Evolutionary conservation across 2,113 vertebrate genomes (phyloP).

Genomic region (Kobus ellipsiprymnus): DNA sequence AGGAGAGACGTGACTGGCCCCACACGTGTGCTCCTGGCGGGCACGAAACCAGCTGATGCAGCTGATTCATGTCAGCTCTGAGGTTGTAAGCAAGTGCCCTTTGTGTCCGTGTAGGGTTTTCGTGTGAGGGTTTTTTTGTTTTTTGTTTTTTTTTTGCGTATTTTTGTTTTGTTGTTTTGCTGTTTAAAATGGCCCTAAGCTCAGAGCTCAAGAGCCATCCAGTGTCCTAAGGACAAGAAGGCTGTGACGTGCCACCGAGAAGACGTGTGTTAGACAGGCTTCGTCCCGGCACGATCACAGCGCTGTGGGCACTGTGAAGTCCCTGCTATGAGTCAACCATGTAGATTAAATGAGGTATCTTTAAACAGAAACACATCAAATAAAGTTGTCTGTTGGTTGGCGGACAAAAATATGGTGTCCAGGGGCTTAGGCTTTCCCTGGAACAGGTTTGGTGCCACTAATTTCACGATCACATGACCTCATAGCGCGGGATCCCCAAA

Average conservation of each 20-base stretch:
- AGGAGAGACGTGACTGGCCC: too few species aligned
- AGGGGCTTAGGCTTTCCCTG: neutral
- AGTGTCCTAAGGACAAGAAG: too few species aligned
- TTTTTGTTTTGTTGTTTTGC: neutral
- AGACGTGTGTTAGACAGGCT: neutral
- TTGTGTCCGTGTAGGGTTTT: rapidly evolving
- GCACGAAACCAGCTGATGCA: rapidly evolving
- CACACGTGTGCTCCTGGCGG: rapidly evolving
- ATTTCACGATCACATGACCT: neutral
- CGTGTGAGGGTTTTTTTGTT: rapidly evolving
- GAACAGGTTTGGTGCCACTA: neutral
- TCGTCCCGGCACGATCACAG: rapidly evolving
- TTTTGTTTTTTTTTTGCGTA: rapidly evolving
- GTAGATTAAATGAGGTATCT: neutral
- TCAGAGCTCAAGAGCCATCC: rapidly evolving
- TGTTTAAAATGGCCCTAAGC: neutral
- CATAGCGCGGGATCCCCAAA: neutral
- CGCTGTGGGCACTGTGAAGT: neutral
- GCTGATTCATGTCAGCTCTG: neutral
- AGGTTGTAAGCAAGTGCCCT: too few species aligned
- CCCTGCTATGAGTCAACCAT: rapidly evolving
- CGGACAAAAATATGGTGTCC: neutral
- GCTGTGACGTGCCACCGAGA: rapidly evolving
- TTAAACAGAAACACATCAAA: neutral
- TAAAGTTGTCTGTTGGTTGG: neutral